Base-by-base conservation (phyloP, 2,888 invertebrate genomes). In the Aethes cnicana region DNA sequence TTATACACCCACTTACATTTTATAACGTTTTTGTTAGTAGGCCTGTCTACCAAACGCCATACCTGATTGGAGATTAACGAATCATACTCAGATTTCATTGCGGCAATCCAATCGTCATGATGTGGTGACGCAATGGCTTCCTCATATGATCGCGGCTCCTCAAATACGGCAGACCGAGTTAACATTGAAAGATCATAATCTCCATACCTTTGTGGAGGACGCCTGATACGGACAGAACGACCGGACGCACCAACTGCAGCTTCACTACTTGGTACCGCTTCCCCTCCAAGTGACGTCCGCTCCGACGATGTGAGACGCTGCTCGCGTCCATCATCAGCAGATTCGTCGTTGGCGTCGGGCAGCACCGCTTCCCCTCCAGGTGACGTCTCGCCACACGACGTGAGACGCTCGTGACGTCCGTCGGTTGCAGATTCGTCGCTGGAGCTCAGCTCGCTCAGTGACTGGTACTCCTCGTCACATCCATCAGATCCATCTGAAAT, bases 1-100 rank as follows among this genome's bases (percentile, higher is more conserved):
- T 42, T 30, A 20, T 12, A 42, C 7, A 42, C 42, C 42, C 30
- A 30, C 12, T 42, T 42, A 5, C 30, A 12, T 12, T 30, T 42
- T 8, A 42, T 20, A 11, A 30, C 7, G 5, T 42, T 32, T 1
- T 4, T 4, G 16, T 32, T 20, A 14, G 14, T 16, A 3, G 23
- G 43, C 21, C 43, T 23, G 4, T 44, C 43, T 16, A 44, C 43
- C 4, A 44, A 9, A 7, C 2, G 16, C 43, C 43, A 44, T 2
- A 43, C 43, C 5, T 32, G 14, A 3, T 43, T 43, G 7, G 7
- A 1, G 0, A 43, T 21, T 23, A 43, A 11, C 0, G 32, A 43
- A 11, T 43, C 16, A 16, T 33, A 43, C 6, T 43, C 43, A 1
- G 9, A 2, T 8, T 23, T 21, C 43, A 32, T 43, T 7, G 43